phyloP scores from a whole-genome alignment of 1,140 invertebrate species.

The Sycophaga agraensis region DNA sequence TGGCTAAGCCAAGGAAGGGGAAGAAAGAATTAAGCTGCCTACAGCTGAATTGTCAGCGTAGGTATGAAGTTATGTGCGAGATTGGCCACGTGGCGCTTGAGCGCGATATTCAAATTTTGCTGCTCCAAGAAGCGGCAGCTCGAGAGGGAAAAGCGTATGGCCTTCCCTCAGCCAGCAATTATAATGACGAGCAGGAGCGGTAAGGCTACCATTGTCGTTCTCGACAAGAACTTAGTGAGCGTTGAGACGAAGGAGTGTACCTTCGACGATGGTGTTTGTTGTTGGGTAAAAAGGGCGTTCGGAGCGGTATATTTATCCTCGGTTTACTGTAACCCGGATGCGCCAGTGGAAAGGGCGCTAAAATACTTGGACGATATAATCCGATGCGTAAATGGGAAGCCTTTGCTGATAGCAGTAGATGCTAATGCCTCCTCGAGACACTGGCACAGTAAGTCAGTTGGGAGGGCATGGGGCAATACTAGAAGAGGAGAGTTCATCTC shows the following conservation, averaged over 20 bases:
- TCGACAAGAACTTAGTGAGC: not conserved
- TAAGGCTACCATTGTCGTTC: not conserved
- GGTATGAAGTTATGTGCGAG: not conserved
- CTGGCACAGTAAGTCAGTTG: constrained; percentile 13
- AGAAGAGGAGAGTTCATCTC: not conserved
- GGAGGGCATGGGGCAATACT: not conserved
- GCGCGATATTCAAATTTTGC: not conserved
- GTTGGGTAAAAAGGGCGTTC: constrained; percentile 25
- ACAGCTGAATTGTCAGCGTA: not conserved
- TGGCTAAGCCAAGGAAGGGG: not conserved
- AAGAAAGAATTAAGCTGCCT: not conserved
- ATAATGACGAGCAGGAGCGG: not conserved
- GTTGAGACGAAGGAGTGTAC: constrained; percentile 32
- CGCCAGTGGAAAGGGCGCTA: not conserved
- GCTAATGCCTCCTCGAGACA: constrained; percentile 28
- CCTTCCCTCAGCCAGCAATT: not conserved
- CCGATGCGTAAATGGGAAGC: not conserved
- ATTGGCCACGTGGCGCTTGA: not conserved
- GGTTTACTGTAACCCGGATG: constrained; percentile 18
- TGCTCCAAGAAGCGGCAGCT: not conserved
- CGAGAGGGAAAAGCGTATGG: not conserved
- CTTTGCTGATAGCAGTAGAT: constrained; percentile 22
- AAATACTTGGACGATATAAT: constrained; percentile 13
- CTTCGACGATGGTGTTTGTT: constrained; percentile 9
- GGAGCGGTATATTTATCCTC: constrained; percentile 20